Evolutionary conservation across 2,797 vertebrate species (phyloP).

Genomic region (Falco columbarius): DNA sequence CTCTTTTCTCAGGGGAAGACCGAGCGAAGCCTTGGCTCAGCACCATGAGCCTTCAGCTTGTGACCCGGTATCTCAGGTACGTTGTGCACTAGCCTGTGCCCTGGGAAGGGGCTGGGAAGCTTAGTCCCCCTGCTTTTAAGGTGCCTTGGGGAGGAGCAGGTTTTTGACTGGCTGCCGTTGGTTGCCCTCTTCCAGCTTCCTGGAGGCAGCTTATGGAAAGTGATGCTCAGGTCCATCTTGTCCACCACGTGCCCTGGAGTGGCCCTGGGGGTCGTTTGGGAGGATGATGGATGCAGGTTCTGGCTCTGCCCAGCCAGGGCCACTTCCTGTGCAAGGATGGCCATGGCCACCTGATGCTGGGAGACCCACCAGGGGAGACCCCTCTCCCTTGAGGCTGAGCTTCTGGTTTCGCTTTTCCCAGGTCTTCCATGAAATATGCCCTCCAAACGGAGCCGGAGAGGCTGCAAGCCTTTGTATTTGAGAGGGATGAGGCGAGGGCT

Average conservation of each 20-base stretch:
- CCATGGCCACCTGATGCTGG: background rate
- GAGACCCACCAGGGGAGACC: background rate
- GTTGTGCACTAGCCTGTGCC: background rate
- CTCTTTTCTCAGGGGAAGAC: conserved; percentile 43
- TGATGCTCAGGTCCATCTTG: background rate
- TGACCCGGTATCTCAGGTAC: background rate
- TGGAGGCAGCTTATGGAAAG: accelerated
- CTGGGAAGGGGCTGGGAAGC: background rate
- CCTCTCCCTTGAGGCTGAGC: background rate
- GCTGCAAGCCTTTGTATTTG: background rate
- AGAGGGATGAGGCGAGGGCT: background rate
- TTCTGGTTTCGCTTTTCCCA: background rate
- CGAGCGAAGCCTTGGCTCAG: conserved; percentile 54
- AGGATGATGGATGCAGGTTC: background rate
- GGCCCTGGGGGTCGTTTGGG: background rate
- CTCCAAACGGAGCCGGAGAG: background rate
- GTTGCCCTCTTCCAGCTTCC: background rate
- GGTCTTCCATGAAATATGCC: background rate
- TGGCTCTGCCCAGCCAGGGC: background rate
- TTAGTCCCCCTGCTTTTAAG: background rate
- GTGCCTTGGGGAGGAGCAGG: background rate
- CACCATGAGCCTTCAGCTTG: background rate
- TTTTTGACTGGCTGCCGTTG: background rate
- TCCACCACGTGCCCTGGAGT: background rate
- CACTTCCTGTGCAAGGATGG: background rate